phyloP scores from a whole-genome alignment of 2,797 vertebrate species.

The Carcharodon carcharias region DNA sequence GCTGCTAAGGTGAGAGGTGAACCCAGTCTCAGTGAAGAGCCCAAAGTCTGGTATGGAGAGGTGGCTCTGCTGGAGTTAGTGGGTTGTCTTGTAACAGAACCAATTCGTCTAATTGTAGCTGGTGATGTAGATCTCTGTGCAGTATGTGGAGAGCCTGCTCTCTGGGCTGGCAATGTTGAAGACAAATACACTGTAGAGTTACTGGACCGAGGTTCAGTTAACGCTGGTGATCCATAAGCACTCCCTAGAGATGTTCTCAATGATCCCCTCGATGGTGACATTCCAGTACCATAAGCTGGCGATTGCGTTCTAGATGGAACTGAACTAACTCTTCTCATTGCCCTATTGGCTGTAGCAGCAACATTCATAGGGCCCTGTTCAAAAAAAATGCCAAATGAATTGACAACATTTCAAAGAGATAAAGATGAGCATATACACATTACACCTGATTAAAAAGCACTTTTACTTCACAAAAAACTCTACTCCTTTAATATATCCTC shows the following conservation, averaged over 20 bases:
- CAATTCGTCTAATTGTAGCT: conserved; percentile 64
- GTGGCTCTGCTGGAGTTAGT: conserved; percentile 58
- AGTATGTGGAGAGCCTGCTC: conserved; percentile 69
- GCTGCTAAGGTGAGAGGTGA: conserved; percentile 74
- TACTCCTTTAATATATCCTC: neutral
- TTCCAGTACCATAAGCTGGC: conserved; percentile 74
- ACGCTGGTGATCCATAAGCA: conserved; percentile 75
- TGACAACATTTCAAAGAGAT: neutral
- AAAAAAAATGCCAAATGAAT: conserved; percentile 42
- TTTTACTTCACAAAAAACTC: neutral
- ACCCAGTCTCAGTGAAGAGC: conserved; percentile 60
- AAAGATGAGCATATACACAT: neutral
- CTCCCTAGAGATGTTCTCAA: conserved; percentile 74
- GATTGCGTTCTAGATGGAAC: conserved; percentile 89
- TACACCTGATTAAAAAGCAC: neutral
- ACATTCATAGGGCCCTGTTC: conserved; percentile 61
- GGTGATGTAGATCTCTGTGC: conserved; percentile 74
- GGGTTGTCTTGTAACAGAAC: conserved; percentile 65
- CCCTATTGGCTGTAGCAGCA: conserved; percentile 60
- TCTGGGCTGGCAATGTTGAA: conserved; percentile 74
- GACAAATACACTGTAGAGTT: conserved; percentile 69
- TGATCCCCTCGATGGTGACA: conserved; percentile 81
- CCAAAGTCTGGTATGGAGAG: conserved; percentile 66
- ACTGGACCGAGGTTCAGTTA: conserved; percentile 68
- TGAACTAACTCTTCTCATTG: conserved; percentile 85